phyloP scores from a whole-genome alignment of 2,113 vertebrate genomes.

The Chaetura pelagica region DNA sequence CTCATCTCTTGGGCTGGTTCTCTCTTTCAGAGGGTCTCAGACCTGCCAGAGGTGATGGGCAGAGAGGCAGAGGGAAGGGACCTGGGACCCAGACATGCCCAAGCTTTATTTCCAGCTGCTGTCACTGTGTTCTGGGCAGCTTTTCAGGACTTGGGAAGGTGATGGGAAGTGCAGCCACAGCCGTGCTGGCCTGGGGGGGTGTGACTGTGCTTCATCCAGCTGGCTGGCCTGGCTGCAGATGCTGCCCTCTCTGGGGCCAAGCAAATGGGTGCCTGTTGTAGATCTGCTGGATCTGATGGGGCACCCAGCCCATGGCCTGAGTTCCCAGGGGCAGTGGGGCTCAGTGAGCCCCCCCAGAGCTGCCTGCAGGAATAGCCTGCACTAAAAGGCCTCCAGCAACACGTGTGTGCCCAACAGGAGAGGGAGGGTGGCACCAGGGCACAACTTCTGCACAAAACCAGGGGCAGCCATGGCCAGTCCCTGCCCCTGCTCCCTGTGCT shows the following conservation, averaged over 20 bases:
- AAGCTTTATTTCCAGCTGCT: background rate
- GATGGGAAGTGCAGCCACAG: background rate
- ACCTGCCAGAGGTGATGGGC: rapidly evolving
- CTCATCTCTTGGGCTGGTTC: background rate
- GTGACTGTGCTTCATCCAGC: background rate
- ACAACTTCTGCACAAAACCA: background rate
- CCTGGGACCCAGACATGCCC: background rate
- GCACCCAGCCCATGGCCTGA: background rate
- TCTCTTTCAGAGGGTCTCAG: background rate
- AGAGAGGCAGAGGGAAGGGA: background rate
- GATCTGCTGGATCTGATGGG: background rate
- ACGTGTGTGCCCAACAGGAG: background rate
- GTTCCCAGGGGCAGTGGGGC: background rate
- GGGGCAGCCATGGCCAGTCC: background rate
- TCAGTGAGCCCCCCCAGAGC: background rate
- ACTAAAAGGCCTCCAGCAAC: background rate
- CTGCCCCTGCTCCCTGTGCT: background rate
- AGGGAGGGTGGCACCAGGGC: background rate
- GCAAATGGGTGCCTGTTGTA: background rate
- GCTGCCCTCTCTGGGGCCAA: background rate
- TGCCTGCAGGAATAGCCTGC: background rate
- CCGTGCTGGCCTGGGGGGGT: background rate
- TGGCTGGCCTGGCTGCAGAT: background rate
- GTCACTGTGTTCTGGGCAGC: background rate
- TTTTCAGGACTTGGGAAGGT: background rate